Evolutionary conservation across 2,113 vertebrate species (phyloP).

Genomic region (Plectropomus leopardus): DNA sequence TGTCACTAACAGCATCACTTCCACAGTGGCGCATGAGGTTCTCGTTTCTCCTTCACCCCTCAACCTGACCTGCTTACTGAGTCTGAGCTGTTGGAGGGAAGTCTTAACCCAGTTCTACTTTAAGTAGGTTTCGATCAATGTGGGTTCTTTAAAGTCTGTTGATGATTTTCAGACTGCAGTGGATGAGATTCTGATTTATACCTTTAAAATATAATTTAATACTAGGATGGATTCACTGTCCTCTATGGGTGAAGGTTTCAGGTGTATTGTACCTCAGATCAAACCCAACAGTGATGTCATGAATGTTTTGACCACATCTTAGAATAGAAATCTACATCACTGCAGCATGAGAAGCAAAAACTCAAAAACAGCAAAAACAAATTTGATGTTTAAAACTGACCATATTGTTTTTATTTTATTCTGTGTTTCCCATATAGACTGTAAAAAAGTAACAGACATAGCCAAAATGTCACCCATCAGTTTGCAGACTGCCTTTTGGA

Average conservation of each 20-base stretch:
- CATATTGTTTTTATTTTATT: too few relatives aligned
- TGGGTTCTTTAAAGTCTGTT: neutral
- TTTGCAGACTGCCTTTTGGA: too few relatives aligned
- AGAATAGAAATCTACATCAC: too few relatives aligned
- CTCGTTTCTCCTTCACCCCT: conserved; percentile 20
- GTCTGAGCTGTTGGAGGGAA: conserved; percentile 13
- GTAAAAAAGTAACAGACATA: too few relatives aligned
- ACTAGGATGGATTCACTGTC: neutral
- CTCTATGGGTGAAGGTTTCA: neutral
- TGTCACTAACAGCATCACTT: conserved; percentile 27
- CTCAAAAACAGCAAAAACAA: neutral
- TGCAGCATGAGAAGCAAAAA: too few relatives aligned
- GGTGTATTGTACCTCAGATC: neutral
- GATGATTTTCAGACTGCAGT: neutral
- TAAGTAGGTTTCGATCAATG: conserved; percentile 13
- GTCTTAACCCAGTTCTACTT: conserved; percentile 35
- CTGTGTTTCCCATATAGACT: too few relatives aligned
- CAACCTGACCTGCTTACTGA: conserved; percentile 25
- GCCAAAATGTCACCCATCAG: too few relatives aligned
- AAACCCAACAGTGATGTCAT: too few relatives aligned
- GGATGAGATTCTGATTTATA: neutral
- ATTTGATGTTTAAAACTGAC: neutral
- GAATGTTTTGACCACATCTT: too few relatives aligned
- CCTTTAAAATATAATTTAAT: neutral
- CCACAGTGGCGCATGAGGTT: conserved; percentile 4